These are phyloP conservation scores for Pristionchus exspectatus DNA, from an alignment of 2,888 invertebrate species.

Conservation along the genomic window DNA sequence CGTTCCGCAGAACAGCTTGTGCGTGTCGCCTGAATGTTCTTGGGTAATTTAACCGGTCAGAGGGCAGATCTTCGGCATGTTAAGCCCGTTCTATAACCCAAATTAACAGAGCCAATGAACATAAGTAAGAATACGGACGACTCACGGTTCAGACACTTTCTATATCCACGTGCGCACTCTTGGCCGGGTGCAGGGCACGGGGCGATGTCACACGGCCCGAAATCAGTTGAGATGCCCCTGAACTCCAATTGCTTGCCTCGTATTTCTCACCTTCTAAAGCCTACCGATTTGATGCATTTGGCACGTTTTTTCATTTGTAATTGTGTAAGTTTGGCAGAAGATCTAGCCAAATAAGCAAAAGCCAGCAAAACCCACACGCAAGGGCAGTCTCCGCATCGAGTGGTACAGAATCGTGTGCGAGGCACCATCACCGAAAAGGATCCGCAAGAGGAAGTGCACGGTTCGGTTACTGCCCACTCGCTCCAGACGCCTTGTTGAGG, in stretches of 20 bases:
- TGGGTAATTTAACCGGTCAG: too few species aligned
- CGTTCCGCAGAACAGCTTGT: too few species aligned
- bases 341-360: not conserved
- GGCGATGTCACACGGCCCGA: slow-evolving; percentile 33
- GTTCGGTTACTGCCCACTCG: slow-evolving; percentile 45
- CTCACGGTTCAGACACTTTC: slow-evolving; percentile 56
- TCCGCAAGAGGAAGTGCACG: slow-evolving; percentile 52
- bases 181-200: slow-evolving; percentile 64
- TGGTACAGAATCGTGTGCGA: slow-evolving; percentile 24
- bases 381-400: slow-evolving; percentile 48
- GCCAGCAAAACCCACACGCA: slow-evolving; percentile 14
- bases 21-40: too few species aligned
- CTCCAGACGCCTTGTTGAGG: slow-evolving; percentile 56
- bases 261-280: too few species aligned
- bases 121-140: too few species aligned
- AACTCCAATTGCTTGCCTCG: not conserved
- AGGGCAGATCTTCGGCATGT: too few species aligned
- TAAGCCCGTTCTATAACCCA: too few species aligned
- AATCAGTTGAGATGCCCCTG: not conserved
- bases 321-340: too few species aligned
- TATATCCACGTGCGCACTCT: slow-evolving; percentile 62
- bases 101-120: too few species aligned
- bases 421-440: slow-evolving; percentile 5
- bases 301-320: too few species aligned
- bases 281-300: too few species aligned